phyloP scores from a whole-genome alignment of 2,888 invertebrate genomes.

The Hirudinaria manillensis region DNA sequence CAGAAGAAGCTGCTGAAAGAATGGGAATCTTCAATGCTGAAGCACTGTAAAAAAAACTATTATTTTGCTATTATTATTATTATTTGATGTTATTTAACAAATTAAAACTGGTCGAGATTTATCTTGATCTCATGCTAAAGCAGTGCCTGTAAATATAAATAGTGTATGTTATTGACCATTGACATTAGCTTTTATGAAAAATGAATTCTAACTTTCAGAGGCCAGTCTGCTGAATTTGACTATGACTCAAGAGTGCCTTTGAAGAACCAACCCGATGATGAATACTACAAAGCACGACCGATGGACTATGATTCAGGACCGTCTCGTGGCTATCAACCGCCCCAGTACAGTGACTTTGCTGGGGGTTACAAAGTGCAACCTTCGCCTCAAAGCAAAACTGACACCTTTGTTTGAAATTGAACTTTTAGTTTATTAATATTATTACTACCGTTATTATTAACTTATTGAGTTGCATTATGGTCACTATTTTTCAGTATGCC shows the following conservation, averaged over 20 bases:
- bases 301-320: conserved; percentile 1
- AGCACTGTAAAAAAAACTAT: conserved; percentile 6
- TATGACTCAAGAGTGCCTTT: conserved; percentile 14
- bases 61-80: background rate
- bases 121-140: no score
- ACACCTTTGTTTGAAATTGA: conserved; percentile 13
- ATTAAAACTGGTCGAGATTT: no score
- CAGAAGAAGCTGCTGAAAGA: conserved; percentile 39
- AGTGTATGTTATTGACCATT: no score
- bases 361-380: conserved; percentile 1
- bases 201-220: background rate
- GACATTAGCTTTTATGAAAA: no score
- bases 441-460: no score
- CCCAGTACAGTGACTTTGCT: conserved; percentile 14
- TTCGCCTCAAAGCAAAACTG: background rate
- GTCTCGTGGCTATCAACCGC: background rate
- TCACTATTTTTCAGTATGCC: conserved; percentile 36
- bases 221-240: conserved; percentile 14
- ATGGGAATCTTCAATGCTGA: conserved; percentile 39
- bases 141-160: no score
- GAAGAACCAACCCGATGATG: background rate
- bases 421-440: background rate
- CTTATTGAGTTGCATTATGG: no score
- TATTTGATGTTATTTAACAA: background rate
- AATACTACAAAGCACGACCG: background rate